Evolutionary conservation across 2,797 vertebrate species (phyloP), one percentile per base, ranked within the genome.

Genomic region (Cirrhinus molitorella): DNA sequence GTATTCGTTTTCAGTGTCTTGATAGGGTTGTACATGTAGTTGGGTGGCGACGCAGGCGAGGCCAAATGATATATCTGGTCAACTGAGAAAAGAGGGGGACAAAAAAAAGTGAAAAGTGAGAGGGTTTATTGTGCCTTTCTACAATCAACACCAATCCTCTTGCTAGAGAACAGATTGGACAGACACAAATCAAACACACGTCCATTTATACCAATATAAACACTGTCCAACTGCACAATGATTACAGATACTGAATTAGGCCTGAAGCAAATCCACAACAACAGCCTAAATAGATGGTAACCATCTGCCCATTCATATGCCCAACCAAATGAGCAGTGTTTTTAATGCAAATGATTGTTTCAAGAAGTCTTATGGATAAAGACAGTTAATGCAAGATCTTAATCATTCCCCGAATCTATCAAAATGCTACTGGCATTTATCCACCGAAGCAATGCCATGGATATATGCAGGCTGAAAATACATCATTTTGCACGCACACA

Each of bases 1-100:
- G 98, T 99, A 90, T 99, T 99, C 43, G 98, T 99, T 93, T 99
- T 99, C 47, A 99, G 91, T 0, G 98, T 99, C 94, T 99, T 99
- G 94, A 99, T 99, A 81, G 98, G 98, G 90, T 99, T 99, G 91
- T 99, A 99, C 98, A 99, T 99, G 92, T 99, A 99, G 93, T 99
- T 99, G 13, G 98, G 98, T 86, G 98, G 98, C 55, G 98, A 99
- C 61, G 98, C 98, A 83, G 98, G 98, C 85, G 98, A 99, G 0
- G 98, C 98, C 87, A 99, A 92, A 85, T 99, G 98, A 92, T 99
- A 99, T 88, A 99, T 99, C 93, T 99, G 98, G 88, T 99, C 98
- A 93, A 99, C 98, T 99, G 90, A 57, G 57, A 74, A 87, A 86
- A 72, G 28, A 34, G 31, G 9, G 13, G 17, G 37, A 25, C 3